Evolutionary conservation across 53 echinoderm and acorn worm species (phyloP).

Genomic region (Holothuria scabra): DNA sequence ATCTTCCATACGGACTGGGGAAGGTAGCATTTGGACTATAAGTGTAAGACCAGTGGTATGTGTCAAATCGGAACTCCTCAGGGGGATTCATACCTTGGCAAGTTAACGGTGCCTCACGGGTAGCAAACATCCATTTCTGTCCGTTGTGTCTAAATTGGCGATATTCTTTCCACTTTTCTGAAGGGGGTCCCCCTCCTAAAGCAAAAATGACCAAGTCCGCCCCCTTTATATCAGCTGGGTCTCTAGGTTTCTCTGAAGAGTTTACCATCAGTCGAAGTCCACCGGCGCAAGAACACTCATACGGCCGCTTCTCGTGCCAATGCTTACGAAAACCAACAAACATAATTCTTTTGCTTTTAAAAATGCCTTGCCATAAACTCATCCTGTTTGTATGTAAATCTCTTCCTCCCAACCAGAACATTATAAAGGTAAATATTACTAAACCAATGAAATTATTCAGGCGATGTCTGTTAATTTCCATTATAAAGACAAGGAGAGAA

Average conservation of each 20-base stretch:
- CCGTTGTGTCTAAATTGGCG: slow-evolving; percentile 4
- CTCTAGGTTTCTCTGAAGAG: slow-evolving; percentile 15
- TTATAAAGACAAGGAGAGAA: no score
- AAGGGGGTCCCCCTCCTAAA: not conserved
- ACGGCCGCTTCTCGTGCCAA: slow-evolving; percentile 7
- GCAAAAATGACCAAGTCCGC: slow-evolving; percentile 33
- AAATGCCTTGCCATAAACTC: not conserved
- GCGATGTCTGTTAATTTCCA: no score
- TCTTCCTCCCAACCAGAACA: no score
- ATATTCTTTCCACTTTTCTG: slow-evolving; percentile 23
- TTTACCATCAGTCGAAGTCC: slow-evolving; percentile 13
- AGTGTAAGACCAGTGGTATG: slow-evolving; percentile 34
- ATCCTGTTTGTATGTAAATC: no score
- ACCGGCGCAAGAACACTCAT: not conserved
- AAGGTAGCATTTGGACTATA: slow-evolving; percentile 16
- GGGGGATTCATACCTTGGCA: not conserved
- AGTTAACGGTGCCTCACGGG: slow-evolving; percentile 18
- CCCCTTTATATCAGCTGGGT: slow-evolving; percentile 2
- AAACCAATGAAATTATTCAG: no score
- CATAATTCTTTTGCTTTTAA: not conserved
- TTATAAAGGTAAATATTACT: no score
- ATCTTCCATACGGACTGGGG: slow-evolving; percentile 5
- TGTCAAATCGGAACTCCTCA: slow-evolving; percentile 18
- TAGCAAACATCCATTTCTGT: slow-evolving; percentile 38
- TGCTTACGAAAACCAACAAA: slow-evolving; percentile 26